A percentile compares a stretch with the other conserved stretches of the same genome.
Evolutionary conservation across 1,140 invertebrate species (phyloP).

Genomic region (Chrysomallon squamiferum): DNA sequence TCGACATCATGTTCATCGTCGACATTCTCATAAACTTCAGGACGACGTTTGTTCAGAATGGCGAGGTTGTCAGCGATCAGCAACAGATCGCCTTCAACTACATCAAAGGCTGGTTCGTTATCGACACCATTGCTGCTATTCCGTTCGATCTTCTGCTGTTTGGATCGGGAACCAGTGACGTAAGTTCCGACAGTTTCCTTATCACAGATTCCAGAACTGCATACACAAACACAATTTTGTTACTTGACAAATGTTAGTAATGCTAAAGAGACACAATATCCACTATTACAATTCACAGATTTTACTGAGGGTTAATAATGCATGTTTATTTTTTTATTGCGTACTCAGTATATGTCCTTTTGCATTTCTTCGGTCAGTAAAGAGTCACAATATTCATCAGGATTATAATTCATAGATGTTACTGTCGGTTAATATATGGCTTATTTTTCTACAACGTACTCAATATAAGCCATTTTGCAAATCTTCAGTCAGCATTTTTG

Average conservation of each 20-base stretch:
- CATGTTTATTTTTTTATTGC: too few species aligned
- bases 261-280: neutral
- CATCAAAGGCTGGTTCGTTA: slow-evolving; percentile 64
- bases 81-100: slow-evolving; percentile 63
- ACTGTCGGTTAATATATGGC: too few species aligned
- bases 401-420: too few species aligned
- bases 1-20: slow-evolving; percentile 64
- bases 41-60: slow-evolving; percentile 63
- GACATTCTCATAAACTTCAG: slow-evolving; percentile 65
- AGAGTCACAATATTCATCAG: too few species aligned
- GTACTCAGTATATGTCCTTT: too few species aligned
- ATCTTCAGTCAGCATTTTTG: too few species aligned
- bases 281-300: too few species aligned
- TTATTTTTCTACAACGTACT: too few species aligned
- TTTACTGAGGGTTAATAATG: too few species aligned
- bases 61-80: slow-evolving; percentile 61
- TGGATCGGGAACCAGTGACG: slow-evolving; percentile 62
- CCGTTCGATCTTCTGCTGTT: slow-evolving; percentile 64
- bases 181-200: slow-evolving; percentile 39
- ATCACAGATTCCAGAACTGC: neutral
- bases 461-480: too few species aligned
- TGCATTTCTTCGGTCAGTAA: too few species aligned
- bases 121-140: slow-evolving; percentile 62
- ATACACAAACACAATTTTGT: neutral
- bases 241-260: neutral